Evolutionary conservation across 2,888 invertebrate species (phyloP).

Genomic region (Carabus problematicus): DNA sequence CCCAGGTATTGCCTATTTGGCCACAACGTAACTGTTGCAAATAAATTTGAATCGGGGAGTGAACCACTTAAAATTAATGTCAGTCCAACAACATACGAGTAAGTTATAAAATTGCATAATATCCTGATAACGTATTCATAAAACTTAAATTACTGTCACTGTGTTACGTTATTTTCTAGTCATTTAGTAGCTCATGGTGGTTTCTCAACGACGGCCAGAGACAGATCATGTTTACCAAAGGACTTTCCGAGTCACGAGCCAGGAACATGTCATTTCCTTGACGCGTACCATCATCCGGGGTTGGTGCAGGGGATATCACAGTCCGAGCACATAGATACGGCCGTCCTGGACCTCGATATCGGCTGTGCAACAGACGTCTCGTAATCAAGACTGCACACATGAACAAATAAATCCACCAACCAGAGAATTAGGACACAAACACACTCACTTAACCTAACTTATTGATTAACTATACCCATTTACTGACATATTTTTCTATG

Average conservation of each 20-base stretch:
- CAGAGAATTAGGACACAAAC: background rate
- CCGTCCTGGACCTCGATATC: slow-evolving; percentile 69
- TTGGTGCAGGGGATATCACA: slow-evolving; percentile 67
- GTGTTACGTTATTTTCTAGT: slow-evolving; percentile 60
- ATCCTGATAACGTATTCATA: background rate
- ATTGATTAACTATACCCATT: slow-evolving; percentile 22
- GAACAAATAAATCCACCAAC: background rate
- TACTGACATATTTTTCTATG: slow-evolving; percentile 38
- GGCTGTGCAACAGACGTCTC: slow-evolving; percentile 48
- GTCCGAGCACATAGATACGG: slow-evolving; percentile 73
- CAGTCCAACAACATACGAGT: slow-evolving; percentile 93
- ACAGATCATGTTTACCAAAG: slow-evolving; percentile 80
- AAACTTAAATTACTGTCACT: background rate
- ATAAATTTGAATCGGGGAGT: slow-evolving; percentile 94
- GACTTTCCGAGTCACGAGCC: slow-evolving; percentile 81
- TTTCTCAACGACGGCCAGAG: slow-evolving; percentile 78
- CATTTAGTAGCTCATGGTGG: slow-evolving; percentile 78
- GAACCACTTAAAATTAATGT: slow-evolving; percentile 90
- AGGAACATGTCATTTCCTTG: slow-evolving; percentile 87
- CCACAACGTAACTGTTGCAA: slow-evolving; percentile 93
- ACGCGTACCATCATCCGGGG: slow-evolving; percentile 76
- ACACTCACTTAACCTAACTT: slow-evolving; percentile 9
- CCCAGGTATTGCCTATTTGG: slow-evolving; percentile 94
- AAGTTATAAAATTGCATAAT: slow-evolving; percentile 58
- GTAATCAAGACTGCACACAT: slow-evolving; percentile 12